These are phyloP conservation scores for Drosophila borealis DNA, from an alignment of 2,888 invertebrate genomes.

Conservation along the genomic window DNA sequence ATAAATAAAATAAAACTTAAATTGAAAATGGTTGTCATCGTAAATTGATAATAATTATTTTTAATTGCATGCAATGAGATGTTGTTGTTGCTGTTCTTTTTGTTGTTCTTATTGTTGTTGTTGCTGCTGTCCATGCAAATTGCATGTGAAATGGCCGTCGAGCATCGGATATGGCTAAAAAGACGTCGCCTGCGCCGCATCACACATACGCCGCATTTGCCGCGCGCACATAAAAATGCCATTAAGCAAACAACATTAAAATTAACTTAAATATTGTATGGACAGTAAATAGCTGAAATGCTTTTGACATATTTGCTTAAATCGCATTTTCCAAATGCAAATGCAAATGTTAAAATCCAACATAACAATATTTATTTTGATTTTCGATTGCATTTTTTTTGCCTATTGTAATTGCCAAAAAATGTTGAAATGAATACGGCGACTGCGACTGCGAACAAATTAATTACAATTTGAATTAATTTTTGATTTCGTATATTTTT, in stretches of 20 bases:
- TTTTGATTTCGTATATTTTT: slow-evolving; percentile 50
- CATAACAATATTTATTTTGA: slow-evolving; percentile 7
- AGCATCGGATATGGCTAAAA: slow-evolving; percentile 29
- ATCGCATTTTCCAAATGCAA: slow-evolving; percentile 60
- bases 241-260: slow-evolving; percentile 74
- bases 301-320: slow-evolving; percentile 72
- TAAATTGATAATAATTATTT: slow-evolving; percentile 78
- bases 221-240: slow-evolving; percentile 68
- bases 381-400: slow-evolving; percentile 1
- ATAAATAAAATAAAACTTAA: slow-evolving; percentile 71
- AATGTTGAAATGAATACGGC: slow-evolving; percentile 18
- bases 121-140: slow-evolving; percentile 43
- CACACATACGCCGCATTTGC: slow-evolving; percentile 59
- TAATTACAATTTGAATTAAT: slow-evolving; percentile 73
- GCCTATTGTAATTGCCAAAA: slow-evolving; percentile 42
- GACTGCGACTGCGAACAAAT: slow-evolving; percentile 39
- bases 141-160: slow-evolving; percentile 60
- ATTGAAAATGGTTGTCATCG: slow-evolving; percentile 78
- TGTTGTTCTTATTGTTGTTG: slow-evolving; percentile 16
- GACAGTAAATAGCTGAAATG: slow-evolving; percentile 52
- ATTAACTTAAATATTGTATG: slow-evolving; percentile 69
- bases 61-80: slow-evolving; percentile 69
- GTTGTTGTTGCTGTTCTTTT: slow-evolving; percentile 13
- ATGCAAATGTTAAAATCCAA: slow-evolving; percentile 30
- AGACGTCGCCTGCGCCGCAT: slow-evolving; percentile 17